phyloP scores from a whole-genome alignment of 2,797 vertebrate genomes.

The Menidia menidia region DNA sequence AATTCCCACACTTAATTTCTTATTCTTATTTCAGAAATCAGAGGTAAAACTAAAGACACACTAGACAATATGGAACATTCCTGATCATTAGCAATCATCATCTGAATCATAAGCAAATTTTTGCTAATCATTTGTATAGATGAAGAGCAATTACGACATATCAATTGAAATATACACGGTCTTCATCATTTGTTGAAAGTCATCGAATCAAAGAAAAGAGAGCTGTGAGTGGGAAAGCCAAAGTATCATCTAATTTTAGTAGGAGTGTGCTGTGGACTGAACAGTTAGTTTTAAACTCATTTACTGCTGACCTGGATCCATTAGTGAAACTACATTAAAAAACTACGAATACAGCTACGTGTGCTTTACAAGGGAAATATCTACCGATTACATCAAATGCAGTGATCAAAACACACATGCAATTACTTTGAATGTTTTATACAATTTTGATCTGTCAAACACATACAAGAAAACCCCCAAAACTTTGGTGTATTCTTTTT shows the following conservation, averaged over 20 bases:
- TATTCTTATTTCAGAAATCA: not conserved
- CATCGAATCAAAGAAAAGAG: slow-evolving; percentile 1
- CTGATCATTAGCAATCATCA: not conserved
- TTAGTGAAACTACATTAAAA: slow-evolving; percentile 4
- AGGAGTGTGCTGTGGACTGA: not conserved
- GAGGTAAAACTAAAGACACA: slow-evolving; percentile 21
- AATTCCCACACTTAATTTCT: not conserved
- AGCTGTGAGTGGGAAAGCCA: slow-evolving; percentile 18
- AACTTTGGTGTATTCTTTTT: not conserved
- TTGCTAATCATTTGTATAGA: slow-evolving; percentile 11
- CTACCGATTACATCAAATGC: not conserved
- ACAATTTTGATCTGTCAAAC: slow-evolving; percentile 77
- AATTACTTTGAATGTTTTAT: slow-evolving; percentile 9
- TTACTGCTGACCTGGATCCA: not conserved
- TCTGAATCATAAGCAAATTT: not conserved
- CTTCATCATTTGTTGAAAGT: slow-evolving; percentile 7
- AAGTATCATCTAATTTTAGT: not conserved
- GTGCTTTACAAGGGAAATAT: no score
- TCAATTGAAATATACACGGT: slow-evolving; percentile 33
- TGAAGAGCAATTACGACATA: slow-evolving; percentile 10
- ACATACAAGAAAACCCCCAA: slow-evolving; percentile 50
- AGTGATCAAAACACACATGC: slow-evolving; percentile 19
- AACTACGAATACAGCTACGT: not conserved
- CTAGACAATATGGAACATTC: not conserved
- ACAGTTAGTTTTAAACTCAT: slow-evolving; percentile 1